Evolutionary conservation across 2,797 vertebrate genomes (phyloP), one percentile per base, ranked within the genome.

Genomic region (Scolopax bukidnonensis): DNA sequence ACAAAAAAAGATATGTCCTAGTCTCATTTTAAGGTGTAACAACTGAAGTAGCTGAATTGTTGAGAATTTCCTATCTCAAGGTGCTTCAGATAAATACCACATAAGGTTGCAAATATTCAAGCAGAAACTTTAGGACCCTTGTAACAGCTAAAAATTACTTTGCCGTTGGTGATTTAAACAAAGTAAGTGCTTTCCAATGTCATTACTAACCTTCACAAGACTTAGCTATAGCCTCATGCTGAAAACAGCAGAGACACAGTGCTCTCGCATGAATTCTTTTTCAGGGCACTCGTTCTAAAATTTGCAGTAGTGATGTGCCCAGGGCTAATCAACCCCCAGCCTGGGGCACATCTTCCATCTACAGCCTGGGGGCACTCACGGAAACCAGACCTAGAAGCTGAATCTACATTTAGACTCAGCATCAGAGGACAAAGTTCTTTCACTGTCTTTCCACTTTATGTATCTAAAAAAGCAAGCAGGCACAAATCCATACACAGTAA

Each of bases 381-480:
- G 40, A 92, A 90, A 76, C 12, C 32, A 84, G 28, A 38, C 11
- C 33, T 32, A 78, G 59, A 89, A 30, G 64, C 73, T 47, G 33
- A 74, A 68, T 86, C 40, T 60, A 38, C 0, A 0, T 53, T 61
- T 64, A 67, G 71, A 69, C 36, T 71, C 41, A 17, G 32, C 30
- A 45, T 8, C 12, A 78, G 36, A 91, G 18, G 16, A 50, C 25
- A 24, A 87, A 76, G 33, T 53, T 90, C 3, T 68, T 89, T n/a
- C 53, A 83, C 9, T 0, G 0, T 24, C 28, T 71, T 93, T 61
- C 51, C 21, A 73, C 33, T 75, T 57, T 6, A 32, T 9, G 4
- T 43, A 65, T 21, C 16, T 64, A 57, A 86, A 93, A 83, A 87
- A 57, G 1, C 45, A 93, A 56, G 16, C 3, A 25, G 43, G 27